A percentile compares a stretch with the other conserved stretches of the same genome.
These are phyloP conservation scores for Tringa solitaria DNA, from an alignment of 2,113 vertebrate species.

Conservation along the genomic window DNA sequence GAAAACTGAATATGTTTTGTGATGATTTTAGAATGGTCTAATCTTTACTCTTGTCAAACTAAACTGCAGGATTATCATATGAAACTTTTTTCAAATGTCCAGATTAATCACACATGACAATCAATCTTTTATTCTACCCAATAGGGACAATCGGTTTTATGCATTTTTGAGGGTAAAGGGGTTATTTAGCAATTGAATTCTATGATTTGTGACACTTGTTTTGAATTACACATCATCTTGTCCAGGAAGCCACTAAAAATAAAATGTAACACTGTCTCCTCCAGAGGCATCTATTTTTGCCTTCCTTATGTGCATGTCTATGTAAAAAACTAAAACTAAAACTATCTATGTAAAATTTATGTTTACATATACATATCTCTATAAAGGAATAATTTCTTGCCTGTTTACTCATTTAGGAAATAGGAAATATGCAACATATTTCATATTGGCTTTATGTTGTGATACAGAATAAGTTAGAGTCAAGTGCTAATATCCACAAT, in stretches of 20 bases:
- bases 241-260: slow-evolving; percentile 1
- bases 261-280: neutral
- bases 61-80: slow-evolving; percentile 51
- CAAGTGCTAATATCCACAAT: neutral
- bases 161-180: neutral
- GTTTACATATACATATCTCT: neutral
- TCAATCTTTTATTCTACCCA: slow-evolving; percentile 13
- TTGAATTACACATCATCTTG: neutral
- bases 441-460: neutral
- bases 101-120: slow-evolving; percentile 20
- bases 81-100: slow-evolving; percentile 47
- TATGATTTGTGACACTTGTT: slow-evolving; percentile 9
- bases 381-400: neutral
- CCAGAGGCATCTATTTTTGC: neutral
- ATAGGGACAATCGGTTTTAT: neutral
- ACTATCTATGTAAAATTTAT: neutral
- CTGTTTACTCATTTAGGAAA: neutral
- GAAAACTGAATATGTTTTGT: slow-evolving; percentile 46
- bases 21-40: slow-evolving; percentile 51
- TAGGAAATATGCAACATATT: neutral
- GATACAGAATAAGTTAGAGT: neutral
- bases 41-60: slow-evolving; percentile 57
- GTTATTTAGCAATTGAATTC: slow-evolving; percentile 31
- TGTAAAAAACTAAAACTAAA: too few relatives aligned
- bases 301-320: neutral